Base-by-base conservation (phyloP, 2,113 vertebrate genomes). In the Rhagologus leucostigma region DNA sequence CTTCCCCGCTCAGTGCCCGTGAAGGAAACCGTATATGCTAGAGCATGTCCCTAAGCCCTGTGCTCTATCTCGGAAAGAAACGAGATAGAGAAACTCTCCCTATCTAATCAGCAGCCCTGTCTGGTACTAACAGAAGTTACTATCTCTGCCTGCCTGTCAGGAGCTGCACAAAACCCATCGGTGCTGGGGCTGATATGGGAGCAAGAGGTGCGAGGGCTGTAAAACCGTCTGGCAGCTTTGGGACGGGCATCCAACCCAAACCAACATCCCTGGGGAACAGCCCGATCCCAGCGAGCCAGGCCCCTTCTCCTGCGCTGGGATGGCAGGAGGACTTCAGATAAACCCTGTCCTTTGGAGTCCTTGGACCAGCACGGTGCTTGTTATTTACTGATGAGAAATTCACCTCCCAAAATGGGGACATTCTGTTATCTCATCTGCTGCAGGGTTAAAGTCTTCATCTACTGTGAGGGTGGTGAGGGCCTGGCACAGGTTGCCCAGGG, bases 131-230 rank as follows among this genome's bases (percentile, higher is more conserved):
- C 94, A 89, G 82, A 77, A 94, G 95, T 94, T 94, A 64, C 93
- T 95, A 95, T 96, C 95, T 95, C 93, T 95, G 85, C 87, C 71
- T 90, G 87, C 68, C 90, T 88, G 87, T 75, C 88, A 88, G 76
- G 92, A 94, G 82, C 90, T 42, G 76, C n/a, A 77, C 23, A 10
- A 87, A 96, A 92, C 70, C 73, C 80, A 70, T 63, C 1, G 13
- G 85, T 39, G 89, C 91, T 62, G 68, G 50, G 71, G 87, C 87
- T 88, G 90, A 92, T 88, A 94, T 0, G 16, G 60, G 16, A 89
- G 30, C 1, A 3, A 42, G 89, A 78, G 74, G 82, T 44, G 24
- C 0, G 2, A 55, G 69, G 52, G 91, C 71, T 80, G 68, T 20
- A 56, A 87, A 89, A 55, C 37, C 0, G 0, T 13, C 39, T 3